Evolutionary conservation across 1,140 invertebrate genomes (phyloP).

Genomic region (Drosophila lacertosa): DNA sequence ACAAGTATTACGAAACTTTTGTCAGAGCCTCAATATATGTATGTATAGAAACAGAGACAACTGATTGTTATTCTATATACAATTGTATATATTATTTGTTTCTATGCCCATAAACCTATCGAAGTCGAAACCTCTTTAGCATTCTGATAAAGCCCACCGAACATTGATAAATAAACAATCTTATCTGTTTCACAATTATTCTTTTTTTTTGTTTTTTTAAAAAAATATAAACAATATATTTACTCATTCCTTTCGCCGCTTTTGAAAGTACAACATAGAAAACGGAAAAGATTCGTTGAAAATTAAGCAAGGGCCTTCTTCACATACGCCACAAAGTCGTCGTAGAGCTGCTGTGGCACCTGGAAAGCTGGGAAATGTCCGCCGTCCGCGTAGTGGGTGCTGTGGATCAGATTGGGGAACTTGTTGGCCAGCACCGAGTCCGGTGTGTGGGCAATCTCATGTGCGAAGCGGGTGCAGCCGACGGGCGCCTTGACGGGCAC

Average conservation of each 20-base stretch:
- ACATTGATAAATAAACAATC: slow-evolving; percentile 6
- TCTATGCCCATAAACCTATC: not conserved
- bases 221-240: slow-evolving; percentile 27
- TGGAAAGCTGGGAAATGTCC: slow-evolving; percentile 95
- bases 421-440: slow-evolving; percentile 86
- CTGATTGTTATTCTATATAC: slow-evolving; percentile 29
- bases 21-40: not conserved
- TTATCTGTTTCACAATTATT: not conserved
- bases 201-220: slow-evolving; percentile 3
- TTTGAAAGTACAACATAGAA: slow-evolving; percentile 24
- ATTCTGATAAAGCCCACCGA: not conserved
- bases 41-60: not conserved
- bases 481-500: slow-evolving; percentile 87
- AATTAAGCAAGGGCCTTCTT: slow-evolving; percentile 54
- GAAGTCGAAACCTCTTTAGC: not conserved
- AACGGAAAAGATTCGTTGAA: not conserved
- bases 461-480: slow-evolving; percentile 87
- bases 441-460: slow-evolving; percentile 87
- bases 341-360: slow-evolving; percentile 88
- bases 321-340: slow-evolving; percentile 86
- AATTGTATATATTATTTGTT: slow-evolving; percentile 12
- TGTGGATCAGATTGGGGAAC: slow-evolving; percentile 88
- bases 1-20: not conserved
- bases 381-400: slow-evolving; percentile 87
- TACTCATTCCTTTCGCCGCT: slow-evolving; percentile 21